Conservation (phyloP, 2,113 vertebrate species). For the Lipotes vexillifer region DNA sequence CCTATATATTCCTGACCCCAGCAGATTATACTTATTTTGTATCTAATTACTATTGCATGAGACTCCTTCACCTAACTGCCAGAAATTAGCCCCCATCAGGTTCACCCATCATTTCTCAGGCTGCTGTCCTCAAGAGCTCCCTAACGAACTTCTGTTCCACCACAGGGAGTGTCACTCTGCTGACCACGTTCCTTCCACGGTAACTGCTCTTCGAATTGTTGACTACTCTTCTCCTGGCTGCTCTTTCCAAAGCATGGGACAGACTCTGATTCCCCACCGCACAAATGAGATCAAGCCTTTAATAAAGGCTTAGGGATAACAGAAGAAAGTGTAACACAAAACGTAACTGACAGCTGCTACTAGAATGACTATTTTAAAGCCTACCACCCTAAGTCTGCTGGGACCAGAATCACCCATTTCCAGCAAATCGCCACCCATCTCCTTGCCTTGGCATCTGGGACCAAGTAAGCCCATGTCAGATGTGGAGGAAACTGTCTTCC, state of each 20-base stretch:
- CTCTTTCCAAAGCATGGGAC: neutral
- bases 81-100: neutral
- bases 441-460: neutral
- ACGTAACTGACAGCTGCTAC: neutral
- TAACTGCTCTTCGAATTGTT: neutral
- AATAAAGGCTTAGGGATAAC: neutral
- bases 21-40: neutral
- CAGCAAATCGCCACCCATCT: neutral
- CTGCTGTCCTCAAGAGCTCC: neutral
- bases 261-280: neutral
- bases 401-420: neutral
- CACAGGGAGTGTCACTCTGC: neutral
- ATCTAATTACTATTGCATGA: neutral
- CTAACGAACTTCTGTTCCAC: neutral
- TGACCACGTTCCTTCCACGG: neutral
- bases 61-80: neutral
- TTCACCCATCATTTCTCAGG: neutral
- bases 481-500: neutral
- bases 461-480: neutral
- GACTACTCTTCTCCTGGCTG: neutral
- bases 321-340: neutral
- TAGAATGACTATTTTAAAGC: neutral
- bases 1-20: neutral
- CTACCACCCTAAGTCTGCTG: neutral
- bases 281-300: neutral